These are phyloP conservation scores for Porites australiensis DNA, from an alignment of 64 coral and sea anemone species.

Conservation along the genomic window DNA sequence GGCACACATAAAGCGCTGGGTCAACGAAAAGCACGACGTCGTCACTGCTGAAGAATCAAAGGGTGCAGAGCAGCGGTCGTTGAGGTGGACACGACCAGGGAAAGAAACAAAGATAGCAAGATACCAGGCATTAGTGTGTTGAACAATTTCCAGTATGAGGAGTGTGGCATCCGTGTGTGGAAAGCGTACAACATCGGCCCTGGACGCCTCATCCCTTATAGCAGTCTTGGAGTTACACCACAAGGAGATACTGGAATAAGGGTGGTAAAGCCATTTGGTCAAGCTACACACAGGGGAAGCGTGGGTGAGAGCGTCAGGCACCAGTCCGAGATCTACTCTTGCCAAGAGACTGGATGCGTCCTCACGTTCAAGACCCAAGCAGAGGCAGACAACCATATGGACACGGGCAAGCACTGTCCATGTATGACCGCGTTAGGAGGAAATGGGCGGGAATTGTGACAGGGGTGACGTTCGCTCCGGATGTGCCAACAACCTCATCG, in stretches of 20 bases:
- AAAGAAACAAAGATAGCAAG: too few relatives aligned
- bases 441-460: constrained; percentile 55
- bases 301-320: constrained; percentile 36
- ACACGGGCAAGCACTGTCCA: neutral
- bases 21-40: too few relatives aligned
- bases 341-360: constrained; percentile 54
- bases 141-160: constrained; percentile 46
- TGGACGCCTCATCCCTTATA: too few relatives aligned
- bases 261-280: constrained; percentile 64
- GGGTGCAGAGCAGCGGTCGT: constrained; percentile 67
- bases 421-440: constrained; percentile 57
- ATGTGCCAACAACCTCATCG: constrained; percentile 21
- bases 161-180: constrained; percentile 51
- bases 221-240: neutral
- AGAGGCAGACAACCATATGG: constrained; percentile 39
- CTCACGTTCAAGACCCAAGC: constrained; percentile 62
- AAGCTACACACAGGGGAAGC: constrained; percentile 23
- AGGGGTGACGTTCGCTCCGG: constrained; percentile 27
- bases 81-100: constrained; percentile 62
- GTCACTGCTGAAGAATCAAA: neutral
- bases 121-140: too few relatives aligned
- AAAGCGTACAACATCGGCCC: too few relatives aligned
- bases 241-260: constrained; percentile 64
- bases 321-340: constrained; percentile 45
- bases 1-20: too few relatives aligned